Conservation (phyloP, 2,113 vertebrate species). For the Archilochus colubris region DNA sequence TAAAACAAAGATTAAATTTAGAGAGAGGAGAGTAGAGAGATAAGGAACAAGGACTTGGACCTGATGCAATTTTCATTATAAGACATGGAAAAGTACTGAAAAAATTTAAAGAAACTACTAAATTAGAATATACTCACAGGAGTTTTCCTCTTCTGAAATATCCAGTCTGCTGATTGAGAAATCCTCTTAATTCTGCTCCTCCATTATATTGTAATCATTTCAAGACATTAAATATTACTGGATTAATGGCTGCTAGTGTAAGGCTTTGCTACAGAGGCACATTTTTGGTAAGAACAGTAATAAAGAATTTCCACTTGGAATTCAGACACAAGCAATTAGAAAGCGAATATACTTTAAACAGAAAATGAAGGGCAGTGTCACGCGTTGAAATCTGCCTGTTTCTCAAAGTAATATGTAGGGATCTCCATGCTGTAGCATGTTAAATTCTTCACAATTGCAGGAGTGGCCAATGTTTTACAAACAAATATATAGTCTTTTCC, state of each 20-base stretch:
- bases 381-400: background rate
- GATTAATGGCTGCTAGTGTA: background rate
- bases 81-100: background rate
- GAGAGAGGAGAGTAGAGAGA: background rate
- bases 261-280: background rate
- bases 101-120: background rate
- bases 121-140: background rate
- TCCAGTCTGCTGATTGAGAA: background rate
- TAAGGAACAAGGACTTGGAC: background rate
- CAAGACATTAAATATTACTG: slow-evolving; percentile 1
- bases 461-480: rapidly evolving
- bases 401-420: background rate
- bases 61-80: background rate
- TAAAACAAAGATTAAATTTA: background rate
- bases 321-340: background rate
- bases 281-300: background rate
- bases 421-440: background rate
- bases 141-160: background rate
- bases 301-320: slow-evolving; percentile 1
- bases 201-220: background rate
- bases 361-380: background rate
- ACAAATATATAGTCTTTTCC: rapidly evolving
- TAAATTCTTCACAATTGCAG: background rate
- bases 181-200: slow-evolving; percentile 31
- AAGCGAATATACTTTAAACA: background rate